These are phyloP conservation scores for Centropyge bicolor DNA, from an alignment of 2,797 vertebrate species.

Conservation along the genomic window DNA sequence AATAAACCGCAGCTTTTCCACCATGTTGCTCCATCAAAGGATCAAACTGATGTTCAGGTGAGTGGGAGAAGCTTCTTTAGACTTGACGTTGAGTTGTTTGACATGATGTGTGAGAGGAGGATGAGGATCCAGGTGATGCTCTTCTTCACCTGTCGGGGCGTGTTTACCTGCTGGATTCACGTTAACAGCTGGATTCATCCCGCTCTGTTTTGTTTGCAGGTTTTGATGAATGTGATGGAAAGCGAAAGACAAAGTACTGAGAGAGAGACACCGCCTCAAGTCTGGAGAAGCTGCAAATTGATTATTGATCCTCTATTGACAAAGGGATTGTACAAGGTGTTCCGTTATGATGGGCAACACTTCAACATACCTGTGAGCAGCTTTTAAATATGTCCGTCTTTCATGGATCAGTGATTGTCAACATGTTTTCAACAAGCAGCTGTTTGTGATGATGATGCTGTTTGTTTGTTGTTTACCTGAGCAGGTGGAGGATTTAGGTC, in stretches of 20 bases:
- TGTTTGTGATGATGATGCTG: background rate
- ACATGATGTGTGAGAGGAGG: background rate
- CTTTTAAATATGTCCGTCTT: background rate
- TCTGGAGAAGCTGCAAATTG: conserved; percentile 96
- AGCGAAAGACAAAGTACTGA: conserved; percentile 86
- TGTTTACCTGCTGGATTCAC: conserved; percentile 60
- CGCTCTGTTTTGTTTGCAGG: conserved; percentile 76
- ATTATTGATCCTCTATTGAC: conserved; percentile 94
- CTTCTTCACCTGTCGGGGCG: conserved; percentile 84
- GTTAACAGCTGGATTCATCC: conserved; percentile 7
- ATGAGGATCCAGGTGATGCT: conserved; percentile 73
- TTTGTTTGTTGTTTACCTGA: conserved; percentile 26
- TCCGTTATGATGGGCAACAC: conserved; percentile 93
- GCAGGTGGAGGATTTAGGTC: conserved; percentile 90
- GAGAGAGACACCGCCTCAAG: conserved; percentile 89
- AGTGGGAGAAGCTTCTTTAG: background rate
- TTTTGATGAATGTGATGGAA: conserved; percentile 97
- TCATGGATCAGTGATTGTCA: fast-evolving
- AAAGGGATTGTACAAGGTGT: conserved; percentile 93
- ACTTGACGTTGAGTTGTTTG: fast-evolving
- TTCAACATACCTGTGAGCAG: conserved; percentile 93
- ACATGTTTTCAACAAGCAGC: background rate
- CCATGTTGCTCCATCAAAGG: conserved; percentile 72
- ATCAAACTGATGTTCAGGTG: conserved; percentile 64
- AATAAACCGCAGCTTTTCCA: conserved; percentile 51